Percentiles rank a stretch among this genome's conserved stretches.
These are phyloP conservation scores for Denticeps clupeoides DNA, from an alignment of 2,797 vertebrate genomes.

Conservation along the genomic window DNA sequence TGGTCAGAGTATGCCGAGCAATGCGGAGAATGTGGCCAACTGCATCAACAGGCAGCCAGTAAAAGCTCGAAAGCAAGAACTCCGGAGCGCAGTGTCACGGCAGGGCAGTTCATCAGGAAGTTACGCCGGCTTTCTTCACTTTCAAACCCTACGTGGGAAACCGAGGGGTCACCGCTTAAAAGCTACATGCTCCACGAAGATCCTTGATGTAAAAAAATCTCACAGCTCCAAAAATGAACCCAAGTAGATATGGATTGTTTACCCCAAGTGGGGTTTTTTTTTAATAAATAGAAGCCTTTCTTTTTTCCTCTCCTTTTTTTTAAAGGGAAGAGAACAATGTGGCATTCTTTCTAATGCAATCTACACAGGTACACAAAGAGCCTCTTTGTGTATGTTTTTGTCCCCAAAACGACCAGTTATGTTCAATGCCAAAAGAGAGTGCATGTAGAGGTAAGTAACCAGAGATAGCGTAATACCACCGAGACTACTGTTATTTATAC, in stretches of 20 bases:
- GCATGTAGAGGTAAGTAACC: constrained; percentile 14
- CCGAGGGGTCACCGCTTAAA: too few relatives aligned
- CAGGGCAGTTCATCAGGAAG: background rate
- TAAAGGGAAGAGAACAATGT: constrained; percentile 14
- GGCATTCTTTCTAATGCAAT: constrained; percentile 11
- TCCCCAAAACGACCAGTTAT: constrained; percentile 20
- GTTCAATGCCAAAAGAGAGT: constrained; percentile 7
- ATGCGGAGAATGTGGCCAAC: background rate
- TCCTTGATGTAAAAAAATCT: too few relatives aligned
- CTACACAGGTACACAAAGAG: constrained; percentile 15
- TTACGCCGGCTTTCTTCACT: too few relatives aligned
- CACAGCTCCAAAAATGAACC: too few relatives aligned
- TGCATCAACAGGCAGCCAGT: background rate
- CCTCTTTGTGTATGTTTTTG: constrained; percentile 17
- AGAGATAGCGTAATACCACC: constrained; percentile 1
- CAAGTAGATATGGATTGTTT: too few relatives aligned
- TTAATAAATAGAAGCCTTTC: too few relatives aligned
- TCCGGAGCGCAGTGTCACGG: background rate
- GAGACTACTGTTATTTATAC: background rate
- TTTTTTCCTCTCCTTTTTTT: background rate
- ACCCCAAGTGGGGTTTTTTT: too few relatives aligned
- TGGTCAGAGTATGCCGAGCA: background rate
- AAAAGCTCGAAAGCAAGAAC: background rate
- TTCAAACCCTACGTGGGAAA: too few relatives aligned
- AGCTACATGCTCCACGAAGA: too few relatives aligned